Evolutionary conservation across 2,888 invertebrate species (phyloP), one percentile per base, ranked within the genome.

Genomic region (Schrankia costaestrigalis): DNA sequence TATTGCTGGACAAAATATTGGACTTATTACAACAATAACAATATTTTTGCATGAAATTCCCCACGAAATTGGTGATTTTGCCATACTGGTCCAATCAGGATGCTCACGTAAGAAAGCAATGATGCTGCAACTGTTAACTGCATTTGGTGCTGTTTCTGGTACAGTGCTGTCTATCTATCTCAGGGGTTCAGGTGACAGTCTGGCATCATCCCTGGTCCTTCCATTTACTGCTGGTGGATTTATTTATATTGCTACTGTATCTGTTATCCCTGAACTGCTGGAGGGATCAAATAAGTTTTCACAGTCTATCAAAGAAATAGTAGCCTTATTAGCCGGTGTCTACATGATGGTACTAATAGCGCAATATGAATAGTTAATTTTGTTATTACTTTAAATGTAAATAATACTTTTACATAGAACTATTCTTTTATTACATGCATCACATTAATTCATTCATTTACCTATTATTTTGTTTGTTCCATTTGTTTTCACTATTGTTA

Each of bases 171-270:
- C 98, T 12, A 90, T 99, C 15, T 82, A 94, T 41, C 91, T 95
- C 3, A 94, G 96, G 68, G 96, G 96, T 31, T 88, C 89, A 19
- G 76, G 89, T 57, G 89, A 89, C 69, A 92, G 92, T 37, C 78
- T 93, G 42, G 93, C 95, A 1, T 93, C 94, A 6, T 91, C 93
- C 3, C 96, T 98, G 92, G 95, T 99, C 32, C 86, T 99, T 35
- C 99, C 99, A 8, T 99, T 99, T 63, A 99, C 98, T 12, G 98
- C 98, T 24, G 98, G 97, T 47, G 98, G 99, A n/a, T 99, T 99
- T 74, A 99, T 99, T 75, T 99, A 99, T 78, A 99, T 99, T 62
- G 99, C 99, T 11, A 97, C 99, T 10, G 99, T 99, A 0, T 98
- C 98, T 46, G 97, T 99, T 11, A 95, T 99, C 69, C 99, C 99